phyloP scores from a whole-genome alignment of 2,113 vertebrate species.

The Phalacrocorax aristotelis region DNA sequence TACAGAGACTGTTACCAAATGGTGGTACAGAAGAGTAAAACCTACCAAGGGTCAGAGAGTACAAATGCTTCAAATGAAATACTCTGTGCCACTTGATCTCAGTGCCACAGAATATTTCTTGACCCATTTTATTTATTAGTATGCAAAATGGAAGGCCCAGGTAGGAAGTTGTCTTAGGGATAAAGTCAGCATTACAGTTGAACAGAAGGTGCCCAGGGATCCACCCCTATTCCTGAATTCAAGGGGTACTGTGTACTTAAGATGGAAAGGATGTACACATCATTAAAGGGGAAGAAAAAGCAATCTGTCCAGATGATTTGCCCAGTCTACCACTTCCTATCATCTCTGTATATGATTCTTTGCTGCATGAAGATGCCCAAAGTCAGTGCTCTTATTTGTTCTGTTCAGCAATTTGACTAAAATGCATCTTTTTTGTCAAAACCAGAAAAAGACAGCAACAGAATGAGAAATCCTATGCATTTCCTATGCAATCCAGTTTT shows the following conservation, averaged over 20 bases:
- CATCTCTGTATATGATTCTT: neutral
- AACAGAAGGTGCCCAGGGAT: neutral
- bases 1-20: neutral
- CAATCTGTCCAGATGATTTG: neutral
- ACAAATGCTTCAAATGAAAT: neutral
- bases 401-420: neutral
- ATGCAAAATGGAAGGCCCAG: neutral
- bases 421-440: neutral
- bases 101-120: neutral
- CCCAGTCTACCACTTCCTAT: neutral
- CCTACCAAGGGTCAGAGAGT: neutral
- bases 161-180: neutral
- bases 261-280: neutral
- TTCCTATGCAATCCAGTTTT: neutral
- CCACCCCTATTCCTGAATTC: neutral
- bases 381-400: neutral
- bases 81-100: neutral
- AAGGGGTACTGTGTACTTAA: neutral
- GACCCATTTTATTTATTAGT: neutral
- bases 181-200: neutral
- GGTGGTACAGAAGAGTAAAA: neutral
- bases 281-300: neutral
- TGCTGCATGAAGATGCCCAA: neutral
- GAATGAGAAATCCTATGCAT: neutral
- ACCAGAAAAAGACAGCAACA: neutral